phyloP scores from a whole-genome alignment of 2,888 invertebrate genomes.

The Bibio marci region DNA sequence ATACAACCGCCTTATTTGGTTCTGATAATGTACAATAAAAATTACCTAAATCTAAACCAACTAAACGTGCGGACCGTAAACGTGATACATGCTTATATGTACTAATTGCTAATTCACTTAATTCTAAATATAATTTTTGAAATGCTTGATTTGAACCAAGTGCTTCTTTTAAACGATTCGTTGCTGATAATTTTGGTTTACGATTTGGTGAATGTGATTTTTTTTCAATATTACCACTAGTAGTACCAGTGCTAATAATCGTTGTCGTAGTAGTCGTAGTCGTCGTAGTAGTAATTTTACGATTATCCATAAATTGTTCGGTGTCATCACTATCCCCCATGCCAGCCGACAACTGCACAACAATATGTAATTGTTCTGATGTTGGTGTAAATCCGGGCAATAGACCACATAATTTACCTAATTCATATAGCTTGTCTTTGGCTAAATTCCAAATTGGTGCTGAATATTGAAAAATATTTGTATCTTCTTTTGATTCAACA shows the following conservation, averaged over 20 bases:
- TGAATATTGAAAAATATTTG: constrained; percentile 67
- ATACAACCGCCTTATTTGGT: constrained; percentile 76
- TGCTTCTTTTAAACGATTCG: constrained; percentile 76
- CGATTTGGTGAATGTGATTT: constrained; percentile 32
- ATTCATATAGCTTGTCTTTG: constrained; percentile 54
- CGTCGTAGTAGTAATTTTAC: background rate
- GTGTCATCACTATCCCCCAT: constrained; percentile 51
- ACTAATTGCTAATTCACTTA: constrained; percentile 88
- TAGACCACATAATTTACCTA: constrained; percentile 81
- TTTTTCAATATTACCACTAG: constrained; percentile 11
- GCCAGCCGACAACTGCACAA: constrained; percentile 79
- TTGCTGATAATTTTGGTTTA: constrained; percentile 34
- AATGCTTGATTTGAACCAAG: constrained; percentile 78
- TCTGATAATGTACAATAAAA: constrained; percentile 79
- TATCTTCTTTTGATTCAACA: constrained; percentile 45
- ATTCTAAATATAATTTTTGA: constrained; percentile 77
- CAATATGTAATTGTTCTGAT: constrained; percentile 77
- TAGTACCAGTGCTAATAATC: background rate
- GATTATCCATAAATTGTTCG: constrained; percentile 15
- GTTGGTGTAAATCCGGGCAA: constrained; percentile 66
- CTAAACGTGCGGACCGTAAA: constrained; percentile 62
- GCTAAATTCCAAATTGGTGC: constrained; percentile 78
- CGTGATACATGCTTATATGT: constrained; percentile 89
- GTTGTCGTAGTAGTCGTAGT: background rate
- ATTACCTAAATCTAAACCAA: constrained; percentile 75